phyloP scores from a whole-genome alignment of 1,140 invertebrate species.

The Leptinotarsa lineolata region DNA sequence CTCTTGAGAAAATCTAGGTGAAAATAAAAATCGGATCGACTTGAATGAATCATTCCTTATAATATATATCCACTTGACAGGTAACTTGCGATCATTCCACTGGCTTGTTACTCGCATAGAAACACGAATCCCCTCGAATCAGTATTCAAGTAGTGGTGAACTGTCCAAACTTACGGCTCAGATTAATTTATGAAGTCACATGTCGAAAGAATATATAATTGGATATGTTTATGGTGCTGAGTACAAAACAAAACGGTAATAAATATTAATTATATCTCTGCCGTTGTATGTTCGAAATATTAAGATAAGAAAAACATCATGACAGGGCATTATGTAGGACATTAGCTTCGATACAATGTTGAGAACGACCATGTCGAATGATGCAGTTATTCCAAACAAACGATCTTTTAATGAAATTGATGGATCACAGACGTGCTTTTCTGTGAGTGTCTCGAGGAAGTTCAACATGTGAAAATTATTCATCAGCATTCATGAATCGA shows the following conservation, averaged over 20 bases:
- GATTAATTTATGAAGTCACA: constrained; percentile 6
- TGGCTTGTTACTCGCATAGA: background rate
- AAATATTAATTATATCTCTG: constrained; percentile 9
- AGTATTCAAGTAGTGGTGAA: background rate
- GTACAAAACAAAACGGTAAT: constrained; percentile 8
- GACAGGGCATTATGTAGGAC: background rate
- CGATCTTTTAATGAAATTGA: background rate
- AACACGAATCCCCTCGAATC: background rate
- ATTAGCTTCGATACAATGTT: constrained; percentile 6
- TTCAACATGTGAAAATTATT: too few species aligned
- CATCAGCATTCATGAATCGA: too few species aligned
- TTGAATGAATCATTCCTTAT: too few species aligned
- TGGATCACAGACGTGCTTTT: background rate
- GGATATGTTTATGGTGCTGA: constrained; percentile 5
- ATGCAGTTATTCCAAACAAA: background rate
- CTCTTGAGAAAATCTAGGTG: too few species aligned
- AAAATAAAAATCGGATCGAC: too few species aligned
- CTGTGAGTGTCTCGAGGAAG: too few species aligned
- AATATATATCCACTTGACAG: background rate
- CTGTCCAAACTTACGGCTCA: background rate
- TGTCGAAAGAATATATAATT: constrained; percentile 8
- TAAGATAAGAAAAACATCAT: constrained; percentile 4
- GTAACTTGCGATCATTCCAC: constrained; percentile 5
- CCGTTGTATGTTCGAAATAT: constrained; percentile 5
- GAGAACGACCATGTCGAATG: background rate